phyloP scores from a whole-genome alignment of 2,113 vertebrate species.

The Heterotilapia buettikoferi region DNA sequence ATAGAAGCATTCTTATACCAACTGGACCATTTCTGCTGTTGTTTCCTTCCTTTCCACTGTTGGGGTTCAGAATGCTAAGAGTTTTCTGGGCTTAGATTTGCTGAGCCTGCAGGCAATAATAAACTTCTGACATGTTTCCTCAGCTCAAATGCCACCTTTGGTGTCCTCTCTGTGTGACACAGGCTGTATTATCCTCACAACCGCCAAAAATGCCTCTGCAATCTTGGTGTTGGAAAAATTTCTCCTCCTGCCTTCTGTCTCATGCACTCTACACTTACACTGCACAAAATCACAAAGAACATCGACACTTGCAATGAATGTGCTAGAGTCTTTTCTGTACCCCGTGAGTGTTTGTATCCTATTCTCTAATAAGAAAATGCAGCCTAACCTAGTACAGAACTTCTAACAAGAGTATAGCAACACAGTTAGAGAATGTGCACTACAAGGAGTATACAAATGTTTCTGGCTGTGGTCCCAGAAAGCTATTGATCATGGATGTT shows the following conservation, averaged over 20 bases:
- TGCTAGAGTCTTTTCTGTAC: background rate
- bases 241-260: conserved; percentile 10
- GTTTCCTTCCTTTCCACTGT: background rate
- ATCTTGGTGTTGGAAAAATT: conserved; percentile 22
- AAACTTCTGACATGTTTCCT: conserved; percentile 46
- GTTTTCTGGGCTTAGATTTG: conserved; percentile 23
- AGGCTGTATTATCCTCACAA: conserved; percentile 43
- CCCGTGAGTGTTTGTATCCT: background rate
- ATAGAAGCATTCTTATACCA: conserved; percentile 5
- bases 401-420: conserved; percentile 28
- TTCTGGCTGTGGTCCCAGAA: conserved; percentile 30
- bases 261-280: background rate
- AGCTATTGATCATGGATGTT: conserved; percentile 47
- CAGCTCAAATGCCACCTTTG: conserved; percentile 31
- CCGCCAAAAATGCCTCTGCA: conserved; percentile 29
- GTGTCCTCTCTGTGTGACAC: conserved; percentile 45
- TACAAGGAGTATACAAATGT: conserved; percentile 19
- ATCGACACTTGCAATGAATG: background rate
- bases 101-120: conserved; percentile 45
- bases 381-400: background rate
- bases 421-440: conserved; percentile 6
- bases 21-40: background rate
- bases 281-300: conserved; percentile 13
- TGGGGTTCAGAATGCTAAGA: conserved; percentile 2
- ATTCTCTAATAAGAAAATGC: background rate